Evolutionary conservation across 2,113 vertebrate genomes (phyloP), one percentile per base, ranked within the genome.

Genomic region (Misgurnus mizolepis): DNA sequence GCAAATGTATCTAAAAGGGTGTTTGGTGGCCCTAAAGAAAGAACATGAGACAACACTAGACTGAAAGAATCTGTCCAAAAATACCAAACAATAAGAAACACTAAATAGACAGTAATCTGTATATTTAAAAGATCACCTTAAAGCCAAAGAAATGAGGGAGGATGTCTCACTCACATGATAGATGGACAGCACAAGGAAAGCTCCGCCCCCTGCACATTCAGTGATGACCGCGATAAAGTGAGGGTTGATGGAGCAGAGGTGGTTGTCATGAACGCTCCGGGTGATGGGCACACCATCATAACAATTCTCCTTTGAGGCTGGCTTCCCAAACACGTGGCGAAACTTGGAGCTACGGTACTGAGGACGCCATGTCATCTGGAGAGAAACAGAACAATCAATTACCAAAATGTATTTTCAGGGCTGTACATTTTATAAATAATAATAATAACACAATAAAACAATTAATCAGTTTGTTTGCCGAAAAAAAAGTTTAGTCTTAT

Each of bases 221-320:
- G 96, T 98, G 88, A 98, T 95, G 5, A 98, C 95, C 0, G 96
- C 98, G 0, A 99, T 90, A 91, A 99, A 99, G 88, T 84, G 88
- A 56, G 97, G 96, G 83, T 99, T 99, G 80, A 94, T 95, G 0
- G 96, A 92, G 0, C 97, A 99, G 91, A 95, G 96, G 41, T 96
- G 93, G 88, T 96, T 98, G 93, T 99, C 98, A 0, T 98, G 95
- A 87, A 99, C 96, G 0, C 95, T 94, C 72, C 49, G 89, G 12
- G 95, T 96, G 92, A 99, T 97, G 67, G 97, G 95, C 70, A 99
- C 91, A 0, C 95, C 88, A 74, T 95, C 93, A 0, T 96, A 99
- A 91, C 96, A 92, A 73, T 93, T 94, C 18, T 95, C 95, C 82
- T 93, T 96, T 81, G 89, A 91, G 87, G 95, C 93, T 0, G 95